Evolutionary conservation across 35 echinoderm and acorn worm genomes (phyloP).

Genomic region (Ptychodera flava): DNA sequence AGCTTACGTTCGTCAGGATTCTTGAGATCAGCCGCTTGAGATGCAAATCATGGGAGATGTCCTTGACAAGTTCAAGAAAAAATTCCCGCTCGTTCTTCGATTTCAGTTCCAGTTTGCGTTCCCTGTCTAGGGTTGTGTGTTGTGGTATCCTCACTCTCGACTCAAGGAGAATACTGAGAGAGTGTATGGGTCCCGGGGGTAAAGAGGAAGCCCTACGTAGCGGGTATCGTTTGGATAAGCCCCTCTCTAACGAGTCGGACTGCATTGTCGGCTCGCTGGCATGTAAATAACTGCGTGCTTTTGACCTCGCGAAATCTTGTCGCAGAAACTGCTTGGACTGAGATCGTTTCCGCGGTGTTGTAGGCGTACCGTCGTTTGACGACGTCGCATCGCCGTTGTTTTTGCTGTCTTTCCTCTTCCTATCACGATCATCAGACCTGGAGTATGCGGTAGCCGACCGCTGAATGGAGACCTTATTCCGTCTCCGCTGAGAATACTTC

Average conservation of each 20-base stretch:
- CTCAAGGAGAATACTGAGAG: conserved; percentile 74
- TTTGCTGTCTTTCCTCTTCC: neutral
- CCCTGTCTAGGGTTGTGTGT: conserved; percentile 73
- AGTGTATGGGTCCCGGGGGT: conserved; percentile 50
- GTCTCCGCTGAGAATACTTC: neutral
- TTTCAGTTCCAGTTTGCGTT: conserved; percentile 70
- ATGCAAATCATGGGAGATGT: conserved; percentile 94
- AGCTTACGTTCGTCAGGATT: conserved; percentile 59
- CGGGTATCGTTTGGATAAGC: neutral
- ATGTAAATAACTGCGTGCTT: conserved; percentile 82
- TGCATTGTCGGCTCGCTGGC: conserved; percentile 32
- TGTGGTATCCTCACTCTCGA: conserved; percentile 55
- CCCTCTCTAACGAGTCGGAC: conserved; percentile 3
- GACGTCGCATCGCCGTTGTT: conserved; percentile 14
- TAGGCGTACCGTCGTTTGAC: conserved; percentile 53
- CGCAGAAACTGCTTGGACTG: conserved; percentile 86
- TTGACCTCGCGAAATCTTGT: conserved; percentile 91
- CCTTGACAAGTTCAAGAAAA: conserved; percentile 91
- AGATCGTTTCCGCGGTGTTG: conserved; percentile 53
- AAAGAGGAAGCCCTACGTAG: conserved; percentile 86
- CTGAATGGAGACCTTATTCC: neutral
- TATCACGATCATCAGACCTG: neutral
- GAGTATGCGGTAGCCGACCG: neutral
- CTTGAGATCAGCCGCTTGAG: conserved; percentile 61
- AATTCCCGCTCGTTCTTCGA: conserved; percentile 83